phyloP scores from a whole-genome alignment of 1,140 invertebrate genomes.

The Aradophagus sp. region DNA sequence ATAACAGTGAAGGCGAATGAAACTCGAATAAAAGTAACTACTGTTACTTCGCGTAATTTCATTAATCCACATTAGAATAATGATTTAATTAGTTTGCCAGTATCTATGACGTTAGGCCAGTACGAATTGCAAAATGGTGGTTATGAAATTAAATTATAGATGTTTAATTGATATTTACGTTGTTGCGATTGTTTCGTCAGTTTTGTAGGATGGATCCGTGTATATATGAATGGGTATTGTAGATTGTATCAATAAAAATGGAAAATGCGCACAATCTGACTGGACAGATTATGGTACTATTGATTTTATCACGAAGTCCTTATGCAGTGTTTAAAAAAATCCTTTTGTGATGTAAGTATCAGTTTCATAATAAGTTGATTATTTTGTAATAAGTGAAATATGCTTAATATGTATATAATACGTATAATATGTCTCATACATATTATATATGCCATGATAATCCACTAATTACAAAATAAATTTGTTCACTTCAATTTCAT shows the following conservation, averaged over 20 bases:
- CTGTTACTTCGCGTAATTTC: conserved; percentile 12
- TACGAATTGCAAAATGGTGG: conserved; percentile 19
- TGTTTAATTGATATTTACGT: conserved; percentile 21
- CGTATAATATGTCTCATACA: too few relatives aligned
- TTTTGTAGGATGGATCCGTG: conserved; percentile 9
- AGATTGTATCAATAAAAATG: conserved; percentile 17
- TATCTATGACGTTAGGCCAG: conserved; percentile 13
- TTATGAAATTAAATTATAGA: conserved; percentile 19
- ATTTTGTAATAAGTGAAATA: too few relatives aligned
- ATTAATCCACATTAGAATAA: conserved; percentile 21
- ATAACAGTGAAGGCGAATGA: neutral
- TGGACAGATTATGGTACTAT: too few relatives aligned
- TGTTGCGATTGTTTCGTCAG: conserved; percentile 18
- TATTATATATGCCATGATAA: too few relatives aligned
- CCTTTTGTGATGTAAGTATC: too few relatives aligned
- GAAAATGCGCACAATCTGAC: too few relatives aligned
- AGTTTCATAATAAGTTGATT: too few relatives aligned
- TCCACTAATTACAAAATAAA: too few relatives aligned
- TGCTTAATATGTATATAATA: too few relatives aligned
- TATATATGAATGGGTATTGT: conserved; percentile 24
- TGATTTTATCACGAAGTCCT: too few relatives aligned
- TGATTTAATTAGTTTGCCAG: conserved; percentile 14
- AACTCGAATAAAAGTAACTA: conserved; percentile 1
- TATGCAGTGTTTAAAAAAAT: too few relatives aligned
- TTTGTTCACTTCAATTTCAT: too few relatives aligned